Conservation (phyloP, 92 coral and sea anemone genomes). For the Palythoa heliodiscus region DNA sequence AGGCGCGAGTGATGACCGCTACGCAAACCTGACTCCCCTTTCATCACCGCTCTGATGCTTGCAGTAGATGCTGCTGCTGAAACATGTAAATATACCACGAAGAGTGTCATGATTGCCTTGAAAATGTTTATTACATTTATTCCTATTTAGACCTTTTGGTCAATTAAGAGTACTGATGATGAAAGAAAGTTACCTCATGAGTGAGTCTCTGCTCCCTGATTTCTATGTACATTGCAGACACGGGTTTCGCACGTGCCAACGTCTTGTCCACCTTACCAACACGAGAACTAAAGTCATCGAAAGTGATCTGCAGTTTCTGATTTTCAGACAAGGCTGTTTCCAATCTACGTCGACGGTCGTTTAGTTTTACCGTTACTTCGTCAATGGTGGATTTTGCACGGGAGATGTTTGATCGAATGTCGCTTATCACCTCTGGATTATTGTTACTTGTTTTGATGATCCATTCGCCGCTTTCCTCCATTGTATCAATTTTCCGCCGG, state of each 20-base stretch:
- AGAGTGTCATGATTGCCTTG: no score
- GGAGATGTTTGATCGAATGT: conserved; percentile 77
- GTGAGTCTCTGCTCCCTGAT: conserved; percentile 78
- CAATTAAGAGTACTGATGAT: no score
- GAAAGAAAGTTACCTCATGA: conserved; percentile 67
- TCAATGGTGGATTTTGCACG: conserved; percentile 78
- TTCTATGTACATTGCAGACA: conserved; percentile 82
- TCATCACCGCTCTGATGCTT: no score
- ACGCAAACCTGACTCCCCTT: no score
- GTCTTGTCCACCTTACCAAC: conserved; percentile 83
- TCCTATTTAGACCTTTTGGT: no score
- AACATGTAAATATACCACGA: no score
- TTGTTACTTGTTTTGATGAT: conserved; percentile 87
- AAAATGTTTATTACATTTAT: no score
- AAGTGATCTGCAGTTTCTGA: conserved; percentile 78
- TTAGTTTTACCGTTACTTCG: conserved; percentile 79
- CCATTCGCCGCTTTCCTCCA: conserved; percentile 99
- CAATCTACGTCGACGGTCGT: conserved; percentile 84
- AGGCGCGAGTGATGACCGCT: no score
- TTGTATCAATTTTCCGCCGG: conserved; percentile 87
- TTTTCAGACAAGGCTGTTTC: conserved; percentile 90
- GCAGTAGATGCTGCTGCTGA: no score
- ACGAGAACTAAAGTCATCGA: conserved; percentile 86
- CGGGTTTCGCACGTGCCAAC: conserved; percentile 83
- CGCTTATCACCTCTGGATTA: conserved; percentile 85